phyloP scores from a whole-genome alignment of 2,113 vertebrate genomes.

The Plestiodon gilberti region DNA sequence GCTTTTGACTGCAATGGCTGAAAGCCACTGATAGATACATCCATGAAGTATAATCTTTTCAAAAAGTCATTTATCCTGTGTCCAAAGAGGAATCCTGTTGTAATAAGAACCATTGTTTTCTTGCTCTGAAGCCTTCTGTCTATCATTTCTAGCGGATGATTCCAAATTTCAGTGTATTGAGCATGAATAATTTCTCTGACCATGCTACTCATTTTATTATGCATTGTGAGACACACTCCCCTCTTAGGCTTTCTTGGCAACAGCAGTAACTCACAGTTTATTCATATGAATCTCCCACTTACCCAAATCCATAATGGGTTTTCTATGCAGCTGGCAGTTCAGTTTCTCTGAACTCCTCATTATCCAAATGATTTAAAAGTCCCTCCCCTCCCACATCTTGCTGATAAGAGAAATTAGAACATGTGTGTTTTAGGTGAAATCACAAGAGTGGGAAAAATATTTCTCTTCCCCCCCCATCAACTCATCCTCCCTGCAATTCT shows the following conservation, averaged over 20 bases:
- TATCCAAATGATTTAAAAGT: not conserved
- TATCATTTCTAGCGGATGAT: not conserved
- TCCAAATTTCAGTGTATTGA: not conserved
- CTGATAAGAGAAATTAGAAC: not conserved
- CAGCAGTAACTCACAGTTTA: not conserved
- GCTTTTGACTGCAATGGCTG: not conserved
- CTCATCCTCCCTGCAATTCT: not conserved
- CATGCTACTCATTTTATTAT: not conserved
- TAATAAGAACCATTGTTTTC: too few species aligned
- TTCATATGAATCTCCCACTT: not conserved
- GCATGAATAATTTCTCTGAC: not conserved
- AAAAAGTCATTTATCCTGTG: not conserved
- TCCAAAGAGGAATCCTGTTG: not conserved
- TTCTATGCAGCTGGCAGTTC: not conserved
- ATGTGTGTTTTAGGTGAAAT: not conserved
- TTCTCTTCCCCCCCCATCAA: accelerated
- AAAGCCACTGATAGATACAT: not conserved
- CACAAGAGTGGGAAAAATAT: not conserved
- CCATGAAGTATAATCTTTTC: not conserved
- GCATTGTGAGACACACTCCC: too few species aligned
- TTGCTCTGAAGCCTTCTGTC: not conserved
- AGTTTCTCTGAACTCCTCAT: not conserved
- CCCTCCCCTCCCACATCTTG: not conserved
- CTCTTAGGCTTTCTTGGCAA: not conserved
- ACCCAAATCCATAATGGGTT: not conserved